Evolutionary conservation across 2,797 vertebrate genomes (phyloP).

Genomic region (Danio kyathit): DNA sequence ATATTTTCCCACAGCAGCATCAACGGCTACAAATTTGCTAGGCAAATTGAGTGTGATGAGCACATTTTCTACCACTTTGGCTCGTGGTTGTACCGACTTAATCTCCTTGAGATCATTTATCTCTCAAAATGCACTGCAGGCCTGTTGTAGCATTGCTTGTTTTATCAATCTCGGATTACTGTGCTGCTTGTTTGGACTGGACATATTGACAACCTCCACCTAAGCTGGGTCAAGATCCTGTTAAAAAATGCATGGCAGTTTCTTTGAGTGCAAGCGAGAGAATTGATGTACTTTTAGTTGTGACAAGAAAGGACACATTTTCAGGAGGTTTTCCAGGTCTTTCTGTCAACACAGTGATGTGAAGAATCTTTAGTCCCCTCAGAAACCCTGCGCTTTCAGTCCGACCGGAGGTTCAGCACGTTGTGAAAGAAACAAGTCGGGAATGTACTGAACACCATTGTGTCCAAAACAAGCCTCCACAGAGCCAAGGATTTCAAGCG

Average conservation of each 20-base stretch:
- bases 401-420: constrained; percentile 36
- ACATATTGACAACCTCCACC: neutral
- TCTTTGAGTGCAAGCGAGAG: neutral
- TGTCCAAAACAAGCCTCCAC: constrained; percentile 37
- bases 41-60: constrained; percentile 67
- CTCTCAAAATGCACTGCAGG: constrained; percentile 36
- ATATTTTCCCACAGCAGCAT: constrained; percentile 67
- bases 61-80: constrained; percentile 37
- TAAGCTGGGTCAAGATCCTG: neutral
- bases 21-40: constrained; percentile 78
- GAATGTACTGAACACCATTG: constrained; percentile 28
- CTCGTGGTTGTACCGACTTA: constrained; percentile 43
- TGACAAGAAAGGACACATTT: constrained; percentile 3
- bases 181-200: constrained; percentile 12
- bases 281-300: neutral
- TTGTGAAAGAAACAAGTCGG: constrained; percentile 32
- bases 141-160: neutral
- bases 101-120: constrained; percentile 45
- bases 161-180: constrained; percentile 26
- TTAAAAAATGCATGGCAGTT: neutral
- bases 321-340: constrained; percentile 61
- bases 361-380: constrained; percentile 71
- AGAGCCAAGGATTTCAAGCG: constrained; percentile 25
- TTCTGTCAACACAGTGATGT: constrained; percentile 79
- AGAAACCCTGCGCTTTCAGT: constrained; percentile 38